phyloP scores from a whole-genome alignment of 2,113 vertebrate genomes.

The Equus quagga region DNA sequence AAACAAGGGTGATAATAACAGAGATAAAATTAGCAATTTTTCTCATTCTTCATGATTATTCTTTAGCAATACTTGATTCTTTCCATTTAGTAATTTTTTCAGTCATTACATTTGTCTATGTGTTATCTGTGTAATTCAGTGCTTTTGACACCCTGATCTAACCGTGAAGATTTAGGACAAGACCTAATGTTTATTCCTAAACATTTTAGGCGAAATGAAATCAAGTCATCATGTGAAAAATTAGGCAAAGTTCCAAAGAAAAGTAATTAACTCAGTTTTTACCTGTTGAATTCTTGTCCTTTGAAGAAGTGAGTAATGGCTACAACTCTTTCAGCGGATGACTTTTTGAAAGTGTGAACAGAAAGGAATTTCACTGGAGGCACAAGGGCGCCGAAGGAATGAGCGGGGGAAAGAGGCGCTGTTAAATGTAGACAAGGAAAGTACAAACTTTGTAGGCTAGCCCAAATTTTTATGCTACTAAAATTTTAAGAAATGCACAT shows the following conservation, averaged over 20 bases:
- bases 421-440: background rate
- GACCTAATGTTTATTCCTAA: constrained; percentile 43
- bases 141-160: background rate
- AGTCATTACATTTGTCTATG: constrained; percentile 14
- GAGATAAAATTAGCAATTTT: constrained; percentile 38
- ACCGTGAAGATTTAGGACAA: background rate
- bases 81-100: constrained; percentile 37
- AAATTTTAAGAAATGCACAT: constrained; percentile 31
- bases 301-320: background rate
- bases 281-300: background rate
- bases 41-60: constrained; percentile 1
- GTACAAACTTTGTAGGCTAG: background rate
- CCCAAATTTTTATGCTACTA: background rate
- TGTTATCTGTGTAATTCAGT: constrained; percentile 13
- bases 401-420: background rate
- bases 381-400: background rate
- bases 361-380: background rate
- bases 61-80: constrained; percentile 24
- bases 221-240: constrained; percentile 41
- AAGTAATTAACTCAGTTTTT: background rate
- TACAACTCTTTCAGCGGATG: background rate
- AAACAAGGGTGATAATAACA: background rate
- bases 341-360: background rate
- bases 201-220: constrained; percentile 41
- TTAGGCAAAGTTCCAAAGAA: background rate